Base-by-base conservation (phyloP, 2,888 invertebrate genomes). In the Heliconius charithonia region DNA sequence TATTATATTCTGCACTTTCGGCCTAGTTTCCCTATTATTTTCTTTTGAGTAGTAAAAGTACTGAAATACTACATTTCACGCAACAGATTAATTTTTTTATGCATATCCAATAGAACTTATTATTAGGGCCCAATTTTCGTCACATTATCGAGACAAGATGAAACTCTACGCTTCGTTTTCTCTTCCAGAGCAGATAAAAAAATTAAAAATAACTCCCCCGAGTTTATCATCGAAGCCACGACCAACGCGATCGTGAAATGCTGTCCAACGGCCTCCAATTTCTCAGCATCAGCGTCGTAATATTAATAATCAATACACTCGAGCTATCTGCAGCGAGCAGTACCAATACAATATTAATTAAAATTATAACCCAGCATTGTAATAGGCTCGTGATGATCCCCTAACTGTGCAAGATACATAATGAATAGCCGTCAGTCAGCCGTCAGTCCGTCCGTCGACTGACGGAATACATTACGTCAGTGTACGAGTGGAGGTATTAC, bases 381-480 rank as follows among this genome's bases (percentile, higher is more conserved):
- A 73, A 73, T 41, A 59, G 73, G n/a, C 62, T 41, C 25, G 32
- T 41, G 74, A 74, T 41, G 74, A 74, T 74, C 63, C 74, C 37
- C 41, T 45, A 62, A 74, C 74, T 27, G 37, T 27, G 62, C 62
- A 67, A 67, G 62, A 75, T 75, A 70, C 65, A 78, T 78, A 75
- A 78, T 78, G 78, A 78, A 70, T 63, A 25, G 78, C 63, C 69
- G 78, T 75, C 78, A 70, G 62, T 78, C 75, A 75, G 72, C 70
- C 62, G 78, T 78, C 78, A n/a, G 74, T 78, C 74, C 27, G 69
- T 69, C 74, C 19, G 51, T 56, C 71, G 32, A 56, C 73, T 74
- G 63, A 74, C 74, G 63, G 63, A 65, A 74, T 71, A 76, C 63
- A 76, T 76, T 76, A 76, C 76, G 29, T 63, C 45, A 51, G 25